Conservation (phyloP, 2,113 vertebrate genomes). For the Hypocryptadius cinnamomeus region DNA sequence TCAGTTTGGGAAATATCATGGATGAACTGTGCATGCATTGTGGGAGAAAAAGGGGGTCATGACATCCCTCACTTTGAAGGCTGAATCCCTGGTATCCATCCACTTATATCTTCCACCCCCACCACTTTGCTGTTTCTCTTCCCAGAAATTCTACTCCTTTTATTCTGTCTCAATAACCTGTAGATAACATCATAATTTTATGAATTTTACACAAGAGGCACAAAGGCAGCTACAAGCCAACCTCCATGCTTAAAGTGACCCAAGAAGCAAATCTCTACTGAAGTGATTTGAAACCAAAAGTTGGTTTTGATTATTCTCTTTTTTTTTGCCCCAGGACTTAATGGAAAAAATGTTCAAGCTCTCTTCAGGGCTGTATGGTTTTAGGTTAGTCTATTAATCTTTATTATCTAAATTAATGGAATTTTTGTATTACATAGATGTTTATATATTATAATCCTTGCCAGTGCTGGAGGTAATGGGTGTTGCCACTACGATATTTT, state of each 20-base stretch:
- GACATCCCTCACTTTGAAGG: background rate
- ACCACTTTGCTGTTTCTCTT: background rate
- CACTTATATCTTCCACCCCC: background rate
- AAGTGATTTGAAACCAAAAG: background rate
- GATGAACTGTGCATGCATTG: background rate
- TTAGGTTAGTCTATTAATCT: conserved; percentile 40
- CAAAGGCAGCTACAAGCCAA: background rate
- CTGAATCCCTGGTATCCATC: background rate
- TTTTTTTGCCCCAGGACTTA: background rate
- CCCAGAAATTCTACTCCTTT: background rate
- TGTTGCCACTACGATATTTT: conserved; percentile 26
- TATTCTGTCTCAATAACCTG: background rate
- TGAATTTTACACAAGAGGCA: background rate
- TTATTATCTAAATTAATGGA: conserved; percentile 50
- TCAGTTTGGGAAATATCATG: background rate
- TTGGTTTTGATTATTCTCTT: background rate
- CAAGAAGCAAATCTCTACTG: background rate
- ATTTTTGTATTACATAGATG: conserved; percentile 24
- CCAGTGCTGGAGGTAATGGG: conserved; percentile 52
- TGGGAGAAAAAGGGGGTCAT: background rate
- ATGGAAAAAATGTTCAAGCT: background rate
- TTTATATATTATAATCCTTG: conserved; percentile 38
- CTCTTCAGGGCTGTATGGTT: background rate
- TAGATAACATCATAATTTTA: background rate
- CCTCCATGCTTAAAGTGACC: background rate